These are phyloP conservation scores for Drosophila subquinaria DNA, from an alignment of 2,888 invertebrate species.

Conservation along the genomic window DNA sequence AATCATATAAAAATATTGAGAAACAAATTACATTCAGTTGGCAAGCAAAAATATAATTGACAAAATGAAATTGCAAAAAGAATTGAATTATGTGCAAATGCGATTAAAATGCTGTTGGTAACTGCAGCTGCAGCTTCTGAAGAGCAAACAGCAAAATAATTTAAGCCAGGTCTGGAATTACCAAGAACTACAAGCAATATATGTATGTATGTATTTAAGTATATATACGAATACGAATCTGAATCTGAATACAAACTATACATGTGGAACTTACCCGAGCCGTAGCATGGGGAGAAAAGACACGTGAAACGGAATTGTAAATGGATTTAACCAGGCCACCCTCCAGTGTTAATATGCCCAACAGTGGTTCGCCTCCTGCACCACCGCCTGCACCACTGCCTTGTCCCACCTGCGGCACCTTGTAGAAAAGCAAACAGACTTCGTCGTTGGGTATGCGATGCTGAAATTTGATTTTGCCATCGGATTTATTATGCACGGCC, in stretches of 20 bases:
- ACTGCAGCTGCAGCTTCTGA: conserved; percentile 21
- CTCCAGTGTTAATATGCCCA: conserved; percentile 86
- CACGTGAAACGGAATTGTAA: conserved; percentile 86
- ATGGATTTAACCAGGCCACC: conserved; percentile 86
- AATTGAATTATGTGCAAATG: conserved; percentile 77
- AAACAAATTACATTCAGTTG: conserved; percentile 48
- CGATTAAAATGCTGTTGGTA: conserved; percentile 67
- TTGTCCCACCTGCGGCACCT: conserved; percentile 84
- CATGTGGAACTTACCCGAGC: conserved; percentile 78
- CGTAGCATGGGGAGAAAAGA: conserved; percentile 85
- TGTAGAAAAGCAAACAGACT: conserved; percentile 85
- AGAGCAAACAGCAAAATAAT: conserved; percentile 62
- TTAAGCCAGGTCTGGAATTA: conserved; percentile 65
- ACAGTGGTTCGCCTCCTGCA: conserved; percentile 73
- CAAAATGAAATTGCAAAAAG: conserved; percentile 69
- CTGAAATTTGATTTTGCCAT: conserved; percentile 85
- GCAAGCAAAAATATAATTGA: conserved; percentile 67
- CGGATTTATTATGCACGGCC: conserved; percentile 84
- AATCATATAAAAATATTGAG: conserved; percentile 39
- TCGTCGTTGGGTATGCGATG: conserved; percentile 85
- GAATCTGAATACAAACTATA: conserved; percentile 40
- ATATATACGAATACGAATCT: conserved; percentile 23
- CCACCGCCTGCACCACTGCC: not conserved
- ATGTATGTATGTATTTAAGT: not conserved
- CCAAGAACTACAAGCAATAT: conserved; percentile 33